Base-by-base conservation (phyloP, 2,888 invertebrate genomes). In the Platerodrilus igneus region DNA sequence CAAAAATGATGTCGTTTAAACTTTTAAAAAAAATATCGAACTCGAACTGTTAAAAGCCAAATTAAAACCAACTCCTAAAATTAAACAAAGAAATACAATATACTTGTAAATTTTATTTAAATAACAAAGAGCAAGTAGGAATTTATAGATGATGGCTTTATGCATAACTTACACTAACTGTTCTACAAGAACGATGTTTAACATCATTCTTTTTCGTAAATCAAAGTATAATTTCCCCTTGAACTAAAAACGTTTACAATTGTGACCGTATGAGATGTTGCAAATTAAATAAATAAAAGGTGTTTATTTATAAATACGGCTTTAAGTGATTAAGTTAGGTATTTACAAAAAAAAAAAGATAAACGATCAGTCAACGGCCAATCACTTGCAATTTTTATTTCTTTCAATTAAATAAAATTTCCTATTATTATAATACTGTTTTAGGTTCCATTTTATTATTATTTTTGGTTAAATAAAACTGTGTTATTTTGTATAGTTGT, bases 61-160 rank as follows among this genome's bases (percentile, higher is more conserved):
- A n/a, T n/a, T n/a, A n/a, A n/a, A n/a, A n/a, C n/a, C n/a, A n/a
- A n/a, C n/a, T n/a, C n/a, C n/a, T n/a, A n/a, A n/a, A n/a, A n/a
- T n/a, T n/a, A n/a, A n/a, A n/a, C n/a, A n/a, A n/a, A n/a, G n/a
- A n/a, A n/a, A n/a, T n/a, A n/a, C n/a, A n/a, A 39, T 32, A 37
- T 41, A 41, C 37, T 32, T 41, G 39, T 45, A 40, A 22, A 39
- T 46, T 46, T 46, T 46, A 46, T 56, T 56, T 57, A 55, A 55
- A 56, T 58, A 58, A 58, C 58, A 58, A 58, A 58, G 56, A 58
- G 58, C 58, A 54, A 54, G 52, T 57, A 57, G 59, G 57, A 56
- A 57, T 58, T 59, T 48, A 55, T 56, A 59, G 56, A 56, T 58
- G 59, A 58, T 57, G 57, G 56, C 55, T 43, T 51, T 42, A 53